Evolutionary conservation across 2,888 invertebrate species (phyloP).

Genomic region (Augiades crinisus): DNA sequence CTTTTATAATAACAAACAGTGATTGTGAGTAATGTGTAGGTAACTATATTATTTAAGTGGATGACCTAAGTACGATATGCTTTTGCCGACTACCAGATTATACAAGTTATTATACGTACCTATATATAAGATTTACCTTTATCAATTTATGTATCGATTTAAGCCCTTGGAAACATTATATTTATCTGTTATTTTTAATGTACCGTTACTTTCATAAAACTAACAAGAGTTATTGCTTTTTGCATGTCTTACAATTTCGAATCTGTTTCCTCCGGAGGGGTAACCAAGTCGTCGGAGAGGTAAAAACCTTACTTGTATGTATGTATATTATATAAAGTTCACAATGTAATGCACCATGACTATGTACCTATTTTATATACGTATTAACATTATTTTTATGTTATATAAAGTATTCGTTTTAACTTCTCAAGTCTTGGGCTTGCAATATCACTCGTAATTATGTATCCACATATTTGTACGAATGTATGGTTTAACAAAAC

Average conservation of each 20-base stretch:
- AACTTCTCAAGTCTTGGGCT: background rate
- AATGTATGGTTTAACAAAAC: too few species aligned
- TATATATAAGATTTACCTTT: too few species aligned
- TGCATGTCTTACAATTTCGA: slow-evolving; percentile 88
- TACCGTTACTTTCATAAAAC: slow-evolving; percentile 38
- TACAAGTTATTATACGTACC: too few species aligned
- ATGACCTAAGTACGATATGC: background rate
- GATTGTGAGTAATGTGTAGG: slow-evolving; percentile 1
- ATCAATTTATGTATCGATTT: too few species aligned
- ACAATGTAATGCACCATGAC: background rate
- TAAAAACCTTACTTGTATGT: slow-evolving; percentile 43
- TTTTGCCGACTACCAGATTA: too few species aligned
- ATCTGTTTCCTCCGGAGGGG: slow-evolving; percentile 84
- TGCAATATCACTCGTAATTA: background rate
- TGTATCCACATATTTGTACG: too few species aligned
- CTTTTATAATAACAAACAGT: background rate
- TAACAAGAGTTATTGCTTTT: slow-evolving; percentile 80
- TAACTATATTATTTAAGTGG: background rate
- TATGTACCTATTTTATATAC: background rate
- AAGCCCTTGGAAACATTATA: background rate
- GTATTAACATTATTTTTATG: background rate
- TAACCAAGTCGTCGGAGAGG: slow-evolving; percentile 83
- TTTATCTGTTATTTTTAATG: background rate
- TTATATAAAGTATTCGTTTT: background rate
- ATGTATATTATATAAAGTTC: slow-evolving; percentile 31